Evolutionary conservation across 2,113 vertebrate species (phyloP), one percentile per base, ranked within the genome.

Genomic region (Craseonycteris thonglongyai): DNA sequence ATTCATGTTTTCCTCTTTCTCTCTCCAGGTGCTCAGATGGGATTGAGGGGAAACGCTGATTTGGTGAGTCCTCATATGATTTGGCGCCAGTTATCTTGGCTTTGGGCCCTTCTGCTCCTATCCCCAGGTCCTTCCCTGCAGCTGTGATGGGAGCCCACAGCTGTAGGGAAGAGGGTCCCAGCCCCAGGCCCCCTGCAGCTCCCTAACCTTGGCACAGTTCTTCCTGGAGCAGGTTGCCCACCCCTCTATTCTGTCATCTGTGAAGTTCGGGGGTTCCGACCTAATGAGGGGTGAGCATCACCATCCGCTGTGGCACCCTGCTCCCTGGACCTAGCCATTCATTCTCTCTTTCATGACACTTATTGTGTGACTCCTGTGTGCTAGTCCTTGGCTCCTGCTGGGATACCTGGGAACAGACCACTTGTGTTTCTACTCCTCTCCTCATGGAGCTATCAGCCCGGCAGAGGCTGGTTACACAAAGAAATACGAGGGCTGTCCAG

Each of bases 51-150:
- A 85, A 96, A 65, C 13, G 0, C 0, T 0, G 66, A 96, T 12
- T 90, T 95, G 98, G 98, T 98, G 49, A 96, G 98, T 96, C 26
- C 66, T 63, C 8, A 0, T 35, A 58, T 21, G 51, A 12, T 26
- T 51, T 28, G 40, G 54, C 51, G 76, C 74, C 7, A 1, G 49
- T 68, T 7, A 12, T 13, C 2, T 30, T 47, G 45, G 28, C 51
- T 79, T n/a, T 59, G n/a, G 30, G 42, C 35, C n/a, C 72, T 38
- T 81, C 35, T 7, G 38, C 42, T 80, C 12, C 15, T 35, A 2
- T 9, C 26, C 45, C 75, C 26, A 22, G 14, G 4, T 19, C 84
- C 66, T 81, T 66, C 59, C 56, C 71, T 76, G 59, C 35, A 65
- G 66, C 78, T 45, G 15, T 30, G 15, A n/a, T 4, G 0, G 90